phyloP scores from a whole-genome alignment of 30 jellyfish, hydroid and myxozoan genomes.

The Sanderia malayensis region DNA sequence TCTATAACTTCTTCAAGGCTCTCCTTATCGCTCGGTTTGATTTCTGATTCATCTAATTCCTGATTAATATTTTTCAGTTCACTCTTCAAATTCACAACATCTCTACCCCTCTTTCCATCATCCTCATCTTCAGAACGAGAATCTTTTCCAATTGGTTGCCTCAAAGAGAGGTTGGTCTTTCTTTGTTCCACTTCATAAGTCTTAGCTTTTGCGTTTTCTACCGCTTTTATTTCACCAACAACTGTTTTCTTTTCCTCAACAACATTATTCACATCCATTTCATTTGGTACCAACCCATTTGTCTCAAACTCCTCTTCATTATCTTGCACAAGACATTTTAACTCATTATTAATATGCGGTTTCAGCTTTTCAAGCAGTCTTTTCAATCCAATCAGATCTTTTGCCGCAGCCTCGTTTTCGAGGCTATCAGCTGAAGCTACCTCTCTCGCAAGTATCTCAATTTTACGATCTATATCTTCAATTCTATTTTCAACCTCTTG shows the following conservation, averaged over 20 bases:
- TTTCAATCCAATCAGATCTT: slow-evolving; percentile 1
- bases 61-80: background rate
- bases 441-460: slow-evolving; percentile 23
- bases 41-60: slow-evolving; percentile 6
- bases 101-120: background rate
- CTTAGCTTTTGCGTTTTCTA: background rate
- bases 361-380: slow-evolving; percentile 20
- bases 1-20: slow-evolving; percentile 23
- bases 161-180: background rate
- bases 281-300: background rate
- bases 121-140: background rate
- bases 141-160: background rate
- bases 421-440: background rate
- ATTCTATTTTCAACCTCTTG: slow-evolving; percentile 13
- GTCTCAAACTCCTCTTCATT: background rate
- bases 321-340: background rate
- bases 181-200: background rate
- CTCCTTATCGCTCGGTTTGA: slow-evolving; percentile 1
- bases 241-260: slow-evolving; percentile 3
- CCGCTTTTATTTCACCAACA: background rate
- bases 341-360: slow-evolving; percentile 10
- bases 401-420: background rate
- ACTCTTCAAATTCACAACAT: background rate
- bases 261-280: slow-evolving; percentile 6
- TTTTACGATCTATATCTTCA: slow-evolving; percentile 23